Evolutionary conservation across 2,888 invertebrate species (phyloP).

Genomic region (Chalcis sispes): DNA sequence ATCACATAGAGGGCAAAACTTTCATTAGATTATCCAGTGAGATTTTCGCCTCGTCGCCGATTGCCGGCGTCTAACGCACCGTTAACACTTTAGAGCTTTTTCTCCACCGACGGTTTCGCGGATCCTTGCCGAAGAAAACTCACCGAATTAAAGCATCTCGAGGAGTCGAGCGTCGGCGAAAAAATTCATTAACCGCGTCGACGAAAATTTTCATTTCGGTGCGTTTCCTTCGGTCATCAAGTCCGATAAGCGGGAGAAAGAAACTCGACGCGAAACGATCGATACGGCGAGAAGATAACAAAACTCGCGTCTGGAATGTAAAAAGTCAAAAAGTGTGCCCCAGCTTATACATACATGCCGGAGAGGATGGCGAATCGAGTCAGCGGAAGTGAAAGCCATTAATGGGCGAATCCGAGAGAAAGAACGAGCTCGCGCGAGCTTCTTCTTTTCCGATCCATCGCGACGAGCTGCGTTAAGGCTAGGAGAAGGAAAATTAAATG

Average conservation of each 20-base stretch:
- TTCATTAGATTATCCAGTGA: conserved; percentile 20
- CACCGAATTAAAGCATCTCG: no score
- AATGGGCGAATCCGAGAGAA: neutral
- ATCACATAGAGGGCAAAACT: neutral
- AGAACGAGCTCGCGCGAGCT: no score
- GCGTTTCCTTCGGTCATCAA: conserved; percentile 14
- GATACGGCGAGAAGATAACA: no score
- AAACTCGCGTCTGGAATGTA: no score
- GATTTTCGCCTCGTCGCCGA: neutral
- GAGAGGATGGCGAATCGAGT: no score
- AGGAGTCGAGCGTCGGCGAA: no score
- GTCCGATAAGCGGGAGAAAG: neutral
- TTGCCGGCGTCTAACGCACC: conserved; percentile 16
- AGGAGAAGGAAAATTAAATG: conserved; percentile 12
- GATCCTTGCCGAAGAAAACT: neutral
- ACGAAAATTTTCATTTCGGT: conserved; percentile 31
- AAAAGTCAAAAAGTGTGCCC: no score
- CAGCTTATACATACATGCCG: no score
- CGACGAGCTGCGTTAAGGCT: no score
- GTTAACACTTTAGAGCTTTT: neutral
- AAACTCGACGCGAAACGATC: neutral
- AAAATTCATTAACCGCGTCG: conserved; percentile 43
- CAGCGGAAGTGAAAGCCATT: conserved; percentile 20
- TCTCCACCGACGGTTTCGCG: neutral
- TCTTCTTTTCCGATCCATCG: no score